These are phyloP conservation scores for Hippocampus abdominalis DNA, from an alignment of 2,113 vertebrate genomes.

Conservation along the genomic window DNA sequence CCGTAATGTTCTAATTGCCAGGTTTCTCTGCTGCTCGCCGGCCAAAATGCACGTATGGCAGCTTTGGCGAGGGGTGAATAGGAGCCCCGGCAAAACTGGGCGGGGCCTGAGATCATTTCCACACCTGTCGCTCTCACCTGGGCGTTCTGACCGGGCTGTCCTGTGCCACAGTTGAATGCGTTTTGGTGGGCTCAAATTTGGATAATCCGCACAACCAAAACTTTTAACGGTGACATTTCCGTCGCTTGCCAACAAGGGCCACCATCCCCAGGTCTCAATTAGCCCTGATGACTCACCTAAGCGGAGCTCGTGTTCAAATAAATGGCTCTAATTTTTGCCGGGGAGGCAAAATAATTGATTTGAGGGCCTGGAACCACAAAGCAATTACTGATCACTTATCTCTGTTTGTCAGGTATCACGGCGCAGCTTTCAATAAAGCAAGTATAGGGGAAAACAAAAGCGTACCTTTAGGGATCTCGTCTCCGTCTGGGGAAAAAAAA, in stretches of 20 bases:
- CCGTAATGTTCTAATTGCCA: slow-evolving; percentile 72
- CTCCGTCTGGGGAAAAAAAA: slow-evolving; percentile 7
- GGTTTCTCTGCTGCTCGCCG: slow-evolving; percentile 52
- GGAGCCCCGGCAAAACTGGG: slow-evolving; percentile 37
- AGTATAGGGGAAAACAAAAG: slow-evolving; percentile 48
- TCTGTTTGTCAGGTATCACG: slow-evolving; percentile 60
- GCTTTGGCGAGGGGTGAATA: slow-evolving; percentile 49
- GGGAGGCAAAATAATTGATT: slow-evolving; percentile 65
- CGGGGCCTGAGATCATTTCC: slow-evolving; percentile 55
- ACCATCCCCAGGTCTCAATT: slow-evolving; percentile 70
- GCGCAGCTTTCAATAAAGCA: slow-evolving; percentile 58
- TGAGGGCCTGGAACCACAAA: slow-evolving; percentile 60
- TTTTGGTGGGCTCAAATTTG: neutral
- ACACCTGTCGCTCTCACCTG: slow-evolving; percentile 68
- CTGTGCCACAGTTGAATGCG: slow-evolving; percentile 13
- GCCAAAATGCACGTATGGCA: slow-evolving; percentile 46
- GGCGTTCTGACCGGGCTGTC: slow-evolving; percentile 19
- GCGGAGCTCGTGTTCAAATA: slow-evolving; percentile 65
- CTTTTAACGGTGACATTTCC: neutral
- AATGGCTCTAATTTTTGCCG: slow-evolving; percentile 59
- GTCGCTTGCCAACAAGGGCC: slow-evolving; percentile 20
- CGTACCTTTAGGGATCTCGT: slow-evolving; percentile 32
- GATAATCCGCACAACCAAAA: neutral
- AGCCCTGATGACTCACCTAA: slow-evolving; percentile 70
- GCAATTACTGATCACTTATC: slow-evolving; percentile 70